Evolutionary conservation across 2,888 invertebrate species (phyloP), one percentile per base, ranked within the genome.

Genomic region (Hetaerina titia): DNA sequence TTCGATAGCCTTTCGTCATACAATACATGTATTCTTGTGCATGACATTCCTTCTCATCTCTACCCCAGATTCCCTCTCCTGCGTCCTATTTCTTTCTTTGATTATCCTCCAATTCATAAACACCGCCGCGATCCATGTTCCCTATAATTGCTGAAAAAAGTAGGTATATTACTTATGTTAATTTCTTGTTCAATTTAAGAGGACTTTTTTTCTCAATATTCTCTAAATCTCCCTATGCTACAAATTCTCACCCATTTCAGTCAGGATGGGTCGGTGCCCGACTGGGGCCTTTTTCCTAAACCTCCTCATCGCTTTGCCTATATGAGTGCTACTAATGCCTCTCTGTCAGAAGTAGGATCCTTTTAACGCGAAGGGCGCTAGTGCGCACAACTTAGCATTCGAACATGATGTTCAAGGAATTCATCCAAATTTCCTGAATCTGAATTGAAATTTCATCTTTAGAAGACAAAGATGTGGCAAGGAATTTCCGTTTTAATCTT

Each of bases 101-200:
- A n/a, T n/a, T 11, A 63, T 15, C 17, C 69, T 19, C 69, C 69
- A 69, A n/a, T 69, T 19, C n/a, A n/a, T n/a, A 7, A 69, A 15
- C 8, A 19, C 69, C 19, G 69, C 19, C 69, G 69, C 69, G 69
- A n/a, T n/a, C n/a, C n/a, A n/a, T n/a, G n/a, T n/a, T n/a, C n/a
- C n/a, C n/a, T n/a, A n/a, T n/a, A n/a, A n/a, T n/a, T n/a, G n/a
- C n/a, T n/a, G n/a, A n/a, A n/a, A 69, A 69, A 69, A 69, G 69
- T 19, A n/a, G 69, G 69, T n/a, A 69, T 69, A 69, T 69, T 69
- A 69, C 69, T 69, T n/a, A 69, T 69, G 69, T 69, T 69, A 69
- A 19, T n/a, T 69, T 15, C 22, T 69, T n/a, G 69, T n/a, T 69
- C 63, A 63, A 63, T 63, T 63, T 63, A 19, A 19, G n/a, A n/a